Conservation (phyloP, 2,888 invertebrate genomes). For the Arge pagana region DNA sequence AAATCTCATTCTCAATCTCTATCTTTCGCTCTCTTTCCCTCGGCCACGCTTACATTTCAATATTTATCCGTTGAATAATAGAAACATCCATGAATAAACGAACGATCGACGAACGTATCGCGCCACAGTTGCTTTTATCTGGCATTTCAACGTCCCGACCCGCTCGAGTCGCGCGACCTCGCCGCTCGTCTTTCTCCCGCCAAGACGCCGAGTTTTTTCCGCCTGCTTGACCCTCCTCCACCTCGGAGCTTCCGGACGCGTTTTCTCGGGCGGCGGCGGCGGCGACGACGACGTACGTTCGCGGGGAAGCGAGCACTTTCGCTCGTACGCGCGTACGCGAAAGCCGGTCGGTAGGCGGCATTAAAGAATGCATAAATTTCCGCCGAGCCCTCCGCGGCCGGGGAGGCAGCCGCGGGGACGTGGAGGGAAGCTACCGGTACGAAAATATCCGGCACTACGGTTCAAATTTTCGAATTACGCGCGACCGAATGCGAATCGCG, state of each 20-base stretch:
- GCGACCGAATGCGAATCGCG: background rate
- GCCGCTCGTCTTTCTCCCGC: background rate
- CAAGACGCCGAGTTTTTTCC: background rate
- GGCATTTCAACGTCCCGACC: background rate
- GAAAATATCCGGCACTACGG: slow-evolving; percentile 21
- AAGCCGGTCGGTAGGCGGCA: background rate
- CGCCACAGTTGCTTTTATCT: background rate
- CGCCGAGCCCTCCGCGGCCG: slow-evolving; percentile 15
- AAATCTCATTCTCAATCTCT: background rate
- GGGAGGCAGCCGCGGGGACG: background rate
- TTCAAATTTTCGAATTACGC: slow-evolving; percentile 29
- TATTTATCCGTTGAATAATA: slow-evolving; percentile 21
- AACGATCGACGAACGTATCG: background rate
- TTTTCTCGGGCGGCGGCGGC: no score
- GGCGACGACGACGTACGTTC: no score
- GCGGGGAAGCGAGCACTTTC: background rate
- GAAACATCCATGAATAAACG: background rate
- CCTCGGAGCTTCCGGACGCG: background rate
- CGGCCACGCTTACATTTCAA: slow-evolving; percentile 4
- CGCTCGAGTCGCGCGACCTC: background rate
- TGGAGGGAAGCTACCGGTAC: background rate
- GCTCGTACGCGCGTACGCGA: background rate
- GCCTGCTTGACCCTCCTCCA: background rate
- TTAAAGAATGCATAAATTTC: slow-evolving; percentile 27
- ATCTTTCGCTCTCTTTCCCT: slow-evolving; percentile 4